A percentile compares a stretch with the other conserved stretches of the same genome.
phyloP scores from a whole-genome alignment of 2,113 vertebrate species.

The Pterocles burchelli region DNA sequence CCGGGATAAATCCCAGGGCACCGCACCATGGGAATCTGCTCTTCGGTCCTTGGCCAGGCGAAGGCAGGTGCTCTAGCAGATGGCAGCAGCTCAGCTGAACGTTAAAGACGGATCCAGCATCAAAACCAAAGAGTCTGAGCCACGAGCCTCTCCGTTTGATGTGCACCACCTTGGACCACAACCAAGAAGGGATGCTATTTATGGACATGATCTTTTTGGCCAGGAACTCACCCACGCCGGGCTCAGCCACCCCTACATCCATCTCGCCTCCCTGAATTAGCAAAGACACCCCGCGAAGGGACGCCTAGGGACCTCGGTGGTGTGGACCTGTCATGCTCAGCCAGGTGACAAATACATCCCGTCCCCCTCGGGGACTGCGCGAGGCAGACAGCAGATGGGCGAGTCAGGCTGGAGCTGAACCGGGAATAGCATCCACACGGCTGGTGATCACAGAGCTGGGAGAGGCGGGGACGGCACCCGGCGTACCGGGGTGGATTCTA shows the following conservation, averaged over 20 bases:
- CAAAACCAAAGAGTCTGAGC: not conserved
- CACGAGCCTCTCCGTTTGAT: not conserved
- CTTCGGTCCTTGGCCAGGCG: not conserved
- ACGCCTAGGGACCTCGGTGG: not conserved
- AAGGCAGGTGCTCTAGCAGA: not conserved
- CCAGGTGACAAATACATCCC: not conserved
- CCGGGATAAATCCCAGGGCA: not conserved
- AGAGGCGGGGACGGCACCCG: not conserved
- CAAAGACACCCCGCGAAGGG: not conserved
- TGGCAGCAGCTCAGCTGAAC: not conserved
- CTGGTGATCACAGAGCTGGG: not conserved
- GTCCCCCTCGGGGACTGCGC: not conserved
- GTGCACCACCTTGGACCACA: not conserved
- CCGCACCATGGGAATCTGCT: not conserved
- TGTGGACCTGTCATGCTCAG: not conserved
- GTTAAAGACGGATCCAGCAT: not conserved
- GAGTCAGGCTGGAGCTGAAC: not conserved
- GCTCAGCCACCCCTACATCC: not conserved
- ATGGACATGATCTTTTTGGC: not conserved
- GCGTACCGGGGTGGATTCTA: not conserved
- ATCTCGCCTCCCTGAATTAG: not conserved
- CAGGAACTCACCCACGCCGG: not conserved
- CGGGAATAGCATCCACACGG: not conserved
- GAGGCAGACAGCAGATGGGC: conserved; percentile 11
- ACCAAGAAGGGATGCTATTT: not conserved